Evolutionary conservation across 2,113 vertebrate genomes (phyloP).

Genomic region (Noturus placidus): DNA sequence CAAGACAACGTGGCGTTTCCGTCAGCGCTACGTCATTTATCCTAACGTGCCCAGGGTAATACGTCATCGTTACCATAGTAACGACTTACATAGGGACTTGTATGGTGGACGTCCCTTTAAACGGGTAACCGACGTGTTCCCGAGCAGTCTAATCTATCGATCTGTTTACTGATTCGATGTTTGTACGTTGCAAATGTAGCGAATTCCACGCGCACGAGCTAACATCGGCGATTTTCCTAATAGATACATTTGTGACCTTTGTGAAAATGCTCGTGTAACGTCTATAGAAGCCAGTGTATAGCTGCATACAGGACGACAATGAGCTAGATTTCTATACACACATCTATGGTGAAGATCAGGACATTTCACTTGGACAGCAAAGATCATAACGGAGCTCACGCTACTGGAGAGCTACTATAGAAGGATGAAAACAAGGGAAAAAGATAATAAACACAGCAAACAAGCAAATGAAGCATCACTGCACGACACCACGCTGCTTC

Average conservation of each 20-base stretch:
- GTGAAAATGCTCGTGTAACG: neutral
- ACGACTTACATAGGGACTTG: neutral
- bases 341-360: neutral
- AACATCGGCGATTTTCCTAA: neutral
- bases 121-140: neutral
- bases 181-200: neutral
- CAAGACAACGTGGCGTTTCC: neutral
- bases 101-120: neutral
- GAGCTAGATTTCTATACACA: neutral
- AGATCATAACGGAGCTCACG: neutral
- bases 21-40: neutral
- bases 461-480: conserved; percentile 9
- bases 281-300: neutral
- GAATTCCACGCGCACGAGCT: too few species aligned
- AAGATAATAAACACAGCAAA: conserved; percentile 22
- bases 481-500: neutral
- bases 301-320: neutral
- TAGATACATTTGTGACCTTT: neutral
- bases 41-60: neutral
- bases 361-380: neutral
- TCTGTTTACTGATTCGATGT: neutral
- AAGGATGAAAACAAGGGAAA: neutral
- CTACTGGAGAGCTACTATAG: neutral
- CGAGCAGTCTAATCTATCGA: neutral
- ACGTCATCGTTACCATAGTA: neutral